These are phyloP conservation scores for Struthio camelus DNA, from an alignment of 2,113 vertebrate genomes.

Conservation along the genomic window DNA sequence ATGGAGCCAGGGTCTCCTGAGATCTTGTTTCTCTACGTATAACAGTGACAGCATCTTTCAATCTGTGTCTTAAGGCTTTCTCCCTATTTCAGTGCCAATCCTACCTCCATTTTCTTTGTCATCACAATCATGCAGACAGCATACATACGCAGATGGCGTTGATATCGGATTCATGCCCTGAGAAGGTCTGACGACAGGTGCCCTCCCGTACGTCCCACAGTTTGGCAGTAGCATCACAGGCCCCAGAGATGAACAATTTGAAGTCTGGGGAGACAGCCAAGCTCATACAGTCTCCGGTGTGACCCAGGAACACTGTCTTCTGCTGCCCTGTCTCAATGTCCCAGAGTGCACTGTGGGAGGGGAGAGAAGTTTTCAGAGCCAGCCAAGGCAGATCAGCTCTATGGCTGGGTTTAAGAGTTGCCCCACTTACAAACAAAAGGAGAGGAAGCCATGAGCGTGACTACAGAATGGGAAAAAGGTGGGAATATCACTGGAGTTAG, in stretches of 20 bases:
- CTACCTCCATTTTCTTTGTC: neutral
- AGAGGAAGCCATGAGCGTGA: neutral
- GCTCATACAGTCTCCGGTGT: constrained; percentile 97
- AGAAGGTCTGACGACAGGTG: constrained; percentile 92
- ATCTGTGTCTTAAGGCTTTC: neutral
- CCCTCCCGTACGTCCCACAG: constrained; percentile 96
- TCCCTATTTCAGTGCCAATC: neutral
- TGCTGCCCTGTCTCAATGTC: constrained; percentile 96
- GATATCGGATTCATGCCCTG: constrained; percentile 95
- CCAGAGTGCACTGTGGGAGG: constrained; percentile 85
- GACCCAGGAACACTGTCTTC: constrained; percentile 91
- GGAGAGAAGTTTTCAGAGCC: neutral
- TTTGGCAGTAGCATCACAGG: constrained; percentile 95
- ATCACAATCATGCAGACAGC: neutral
- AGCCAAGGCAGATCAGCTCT: neutral
- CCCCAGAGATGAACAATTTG: constrained; percentile 93
- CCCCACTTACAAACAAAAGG: fast-evolving
- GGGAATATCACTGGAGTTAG: neutral
- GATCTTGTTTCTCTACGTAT: neutral
- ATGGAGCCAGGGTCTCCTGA: fast-evolving
- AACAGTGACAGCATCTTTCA: neutral
- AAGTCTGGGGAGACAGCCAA: constrained; percentile 93
- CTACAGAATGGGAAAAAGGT: fast-evolving
- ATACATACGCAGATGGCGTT: constrained; percentile 91
- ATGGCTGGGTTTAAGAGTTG: neutral